These are phyloP conservation scores for Avahi laniger DNA, from an alignment of 2,797 vertebrate genomes.

Conservation along the genomic window DNA sequence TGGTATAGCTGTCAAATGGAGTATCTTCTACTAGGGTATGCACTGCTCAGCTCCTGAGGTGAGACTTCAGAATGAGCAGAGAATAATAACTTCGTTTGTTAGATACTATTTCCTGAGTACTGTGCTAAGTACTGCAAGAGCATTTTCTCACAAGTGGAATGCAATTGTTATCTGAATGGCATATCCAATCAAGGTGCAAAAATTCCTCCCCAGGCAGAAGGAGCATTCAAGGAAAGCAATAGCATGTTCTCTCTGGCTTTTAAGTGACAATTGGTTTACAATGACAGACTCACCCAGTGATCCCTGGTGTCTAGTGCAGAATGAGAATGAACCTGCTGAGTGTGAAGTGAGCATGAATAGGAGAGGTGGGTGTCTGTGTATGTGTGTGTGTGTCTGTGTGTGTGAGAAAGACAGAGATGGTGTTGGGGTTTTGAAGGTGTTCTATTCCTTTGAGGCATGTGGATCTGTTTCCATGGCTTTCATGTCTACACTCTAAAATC, in stretches of 20 bases:
- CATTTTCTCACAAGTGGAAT: not conserved
- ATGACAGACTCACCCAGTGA: not conserved
- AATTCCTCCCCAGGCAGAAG: not conserved
- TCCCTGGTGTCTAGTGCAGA: not conserved
- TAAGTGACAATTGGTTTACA: not conserved
- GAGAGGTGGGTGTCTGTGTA: not conserved
- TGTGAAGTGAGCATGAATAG: not conserved
- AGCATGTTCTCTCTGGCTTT: not conserved
- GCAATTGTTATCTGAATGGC: not conserved
- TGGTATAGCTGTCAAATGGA: not conserved
- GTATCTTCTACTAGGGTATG: not conserved
- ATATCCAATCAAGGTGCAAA: not conserved
- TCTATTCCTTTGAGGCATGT: not conserved
- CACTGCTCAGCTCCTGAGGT: not conserved
- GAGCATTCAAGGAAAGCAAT: not conserved
- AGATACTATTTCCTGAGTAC: not conserved
- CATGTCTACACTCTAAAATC: not conserved
- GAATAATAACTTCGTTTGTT: not conserved
- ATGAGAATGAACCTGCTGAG: not conserved
- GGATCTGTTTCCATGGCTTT: not conserved
- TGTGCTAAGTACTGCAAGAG: not conserved
- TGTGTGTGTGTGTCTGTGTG: too few relatives aligned
- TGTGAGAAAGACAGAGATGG: too few relatives aligned
- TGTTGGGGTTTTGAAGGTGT: not conserved
- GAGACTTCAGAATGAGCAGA: not conserved